Percentiles rank a stretch among this genome's conserved stretches.
Conservation (phyloP, 2,797 vertebrate genomes). For the Neostethus bicornis region DNA sequence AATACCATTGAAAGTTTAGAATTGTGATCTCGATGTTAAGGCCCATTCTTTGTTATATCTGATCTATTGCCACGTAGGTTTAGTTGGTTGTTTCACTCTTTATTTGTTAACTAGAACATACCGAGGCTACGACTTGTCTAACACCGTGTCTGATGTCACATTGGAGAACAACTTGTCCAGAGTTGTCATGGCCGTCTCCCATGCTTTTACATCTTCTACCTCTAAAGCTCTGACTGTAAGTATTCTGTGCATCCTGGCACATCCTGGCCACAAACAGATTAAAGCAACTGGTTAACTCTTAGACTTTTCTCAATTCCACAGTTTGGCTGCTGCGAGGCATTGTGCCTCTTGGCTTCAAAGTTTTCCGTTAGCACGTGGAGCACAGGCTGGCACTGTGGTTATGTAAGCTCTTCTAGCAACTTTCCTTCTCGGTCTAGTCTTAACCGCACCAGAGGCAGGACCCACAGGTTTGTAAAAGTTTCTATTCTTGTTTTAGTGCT, state of each 20-base stretch:
- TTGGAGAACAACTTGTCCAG: constrained; percentile 96
- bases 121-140: constrained; percentile 89
- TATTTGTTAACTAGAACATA: constrained; percentile 86
- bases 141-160: constrained; percentile 86
- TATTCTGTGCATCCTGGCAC: neutral
- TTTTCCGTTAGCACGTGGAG: constrained; percentile 94
- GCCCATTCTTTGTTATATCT: neutral
- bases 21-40: neutral
- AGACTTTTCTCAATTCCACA: constrained; percentile 46
- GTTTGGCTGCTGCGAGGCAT: constrained; percentile 97
- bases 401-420: constrained; percentile 73
- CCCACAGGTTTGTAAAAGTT: constrained; percentile 53
- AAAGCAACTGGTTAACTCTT: neutral
- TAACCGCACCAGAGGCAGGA: constrained; percentile 63
- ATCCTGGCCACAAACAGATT: fast-evolving
- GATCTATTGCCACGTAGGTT: neutral
- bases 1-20: neutral
- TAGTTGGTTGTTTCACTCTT: neutral
- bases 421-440: constrained; percentile 60
- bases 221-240: constrained; percentile 91
- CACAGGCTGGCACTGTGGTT: constrained; percentile 95
- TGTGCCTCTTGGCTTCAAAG: constrained; percentile 87
- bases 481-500: neutral
- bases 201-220: constrained; percentile 89
- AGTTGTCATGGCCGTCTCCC: constrained; percentile 88